phyloP scores from a whole-genome alignment of 2,797 vertebrate species.

The Australoheros facetus region DNA sequence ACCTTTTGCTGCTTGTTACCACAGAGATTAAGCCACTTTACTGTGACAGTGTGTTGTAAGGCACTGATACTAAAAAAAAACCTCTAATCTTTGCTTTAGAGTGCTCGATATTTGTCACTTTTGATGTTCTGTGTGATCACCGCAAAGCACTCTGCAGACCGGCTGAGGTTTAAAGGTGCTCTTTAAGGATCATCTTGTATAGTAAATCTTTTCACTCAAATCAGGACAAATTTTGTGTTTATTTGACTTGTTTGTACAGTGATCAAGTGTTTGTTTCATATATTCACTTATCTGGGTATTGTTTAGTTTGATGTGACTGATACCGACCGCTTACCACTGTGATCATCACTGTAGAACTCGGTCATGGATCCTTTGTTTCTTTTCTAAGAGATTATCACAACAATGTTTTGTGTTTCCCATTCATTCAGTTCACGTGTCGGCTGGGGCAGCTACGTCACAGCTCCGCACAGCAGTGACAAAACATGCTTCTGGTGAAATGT shows the following conservation, averaged over 20 bases:
- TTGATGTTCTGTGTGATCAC: background rate
- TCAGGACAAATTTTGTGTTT: background rate
- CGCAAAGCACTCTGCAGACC: background rate
- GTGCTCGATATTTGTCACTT: background rate
- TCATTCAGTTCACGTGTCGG: background rate
- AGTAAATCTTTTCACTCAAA: background rate
- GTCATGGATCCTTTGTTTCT: background rate
- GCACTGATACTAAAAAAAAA: background rate
- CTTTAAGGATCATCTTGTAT: background rate
- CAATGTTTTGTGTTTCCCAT: background rate
- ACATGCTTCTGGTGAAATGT: constrained; percentile 29
- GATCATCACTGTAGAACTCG: background rate
- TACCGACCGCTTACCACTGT: background rate
- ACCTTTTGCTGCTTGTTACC: background rate
- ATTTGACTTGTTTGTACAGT: background rate
- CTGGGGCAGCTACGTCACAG: constrained; percentile 12
- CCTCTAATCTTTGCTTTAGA: background rate
- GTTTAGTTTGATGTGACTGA: background rate
- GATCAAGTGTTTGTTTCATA: background rate
- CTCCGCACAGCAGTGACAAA: background rate
- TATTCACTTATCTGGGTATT: background rate
- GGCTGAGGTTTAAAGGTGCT: background rate
- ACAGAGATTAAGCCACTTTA: background rate
- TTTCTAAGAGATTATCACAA: background rate
- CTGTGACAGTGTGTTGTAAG: background rate